These are phyloP conservation scores for Ceramica pisi DNA, from an alignment of 2,888 invertebrate species.

Conservation along the genomic window DNA sequence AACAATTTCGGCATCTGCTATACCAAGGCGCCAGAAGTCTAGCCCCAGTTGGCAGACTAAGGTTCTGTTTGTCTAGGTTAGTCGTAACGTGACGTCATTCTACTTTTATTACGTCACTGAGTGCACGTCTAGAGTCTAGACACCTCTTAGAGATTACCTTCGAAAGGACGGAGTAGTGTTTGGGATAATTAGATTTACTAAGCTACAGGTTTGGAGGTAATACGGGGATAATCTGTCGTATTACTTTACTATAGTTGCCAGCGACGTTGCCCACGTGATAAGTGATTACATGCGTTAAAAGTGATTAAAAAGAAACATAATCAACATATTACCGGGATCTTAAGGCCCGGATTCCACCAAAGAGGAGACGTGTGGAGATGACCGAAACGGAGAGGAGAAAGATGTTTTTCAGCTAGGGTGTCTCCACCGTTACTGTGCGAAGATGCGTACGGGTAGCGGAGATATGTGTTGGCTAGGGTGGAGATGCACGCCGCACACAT, in stretches of 20 bases:
- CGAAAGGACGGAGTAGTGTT: background rate
- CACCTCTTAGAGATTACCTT: background rate
- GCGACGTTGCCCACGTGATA: background rate
- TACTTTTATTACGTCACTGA: constrained; percentile 33
- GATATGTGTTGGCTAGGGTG: no score
- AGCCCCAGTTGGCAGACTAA: constrained; percentile 5
- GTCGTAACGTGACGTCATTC: constrained; percentile 33
- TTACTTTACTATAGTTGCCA: background rate
- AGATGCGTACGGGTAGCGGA: no score
- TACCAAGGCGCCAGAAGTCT: constrained; percentile 36
- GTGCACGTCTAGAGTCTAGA: constrained; percentile 35
- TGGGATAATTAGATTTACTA: background rate
- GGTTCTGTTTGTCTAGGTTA: constrained; percentile 28
- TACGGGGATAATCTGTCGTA: background rate
- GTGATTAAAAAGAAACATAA: background rate
- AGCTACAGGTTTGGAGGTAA: background rate
- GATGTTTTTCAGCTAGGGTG: no score
- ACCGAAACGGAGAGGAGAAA: no score
- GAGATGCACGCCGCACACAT: no score
- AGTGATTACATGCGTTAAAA: background rate
- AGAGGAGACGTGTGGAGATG: no score
- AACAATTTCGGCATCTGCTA: background rate
- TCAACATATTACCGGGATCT: no score
- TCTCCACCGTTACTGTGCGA: no score
- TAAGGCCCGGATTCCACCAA: no score